Conservation (phyloP, 2,113 vertebrate species). For the Alces alces region DNA sequence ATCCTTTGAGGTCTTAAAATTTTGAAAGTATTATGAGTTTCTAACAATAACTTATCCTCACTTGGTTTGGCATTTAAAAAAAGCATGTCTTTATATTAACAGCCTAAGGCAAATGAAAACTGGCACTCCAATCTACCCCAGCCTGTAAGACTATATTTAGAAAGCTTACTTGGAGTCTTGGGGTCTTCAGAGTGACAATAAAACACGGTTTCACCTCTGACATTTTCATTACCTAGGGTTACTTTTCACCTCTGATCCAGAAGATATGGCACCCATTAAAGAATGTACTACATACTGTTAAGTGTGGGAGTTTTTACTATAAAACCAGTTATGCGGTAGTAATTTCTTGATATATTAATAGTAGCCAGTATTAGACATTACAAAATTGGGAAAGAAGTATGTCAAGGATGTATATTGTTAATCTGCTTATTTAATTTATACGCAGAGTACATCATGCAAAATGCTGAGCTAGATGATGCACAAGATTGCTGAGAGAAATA, state of each 20-base stretch:
- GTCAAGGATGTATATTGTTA: background rate
- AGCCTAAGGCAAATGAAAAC: background rate
- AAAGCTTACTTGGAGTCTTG: background rate
- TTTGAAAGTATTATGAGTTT: background rate
- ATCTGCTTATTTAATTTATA: background rate
- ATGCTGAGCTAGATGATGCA: background rate
- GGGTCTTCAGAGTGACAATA: background rate
- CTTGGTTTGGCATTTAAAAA: background rate
- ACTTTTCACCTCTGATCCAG: background rate
- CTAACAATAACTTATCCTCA: background rate
- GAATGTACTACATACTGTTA: background rate
- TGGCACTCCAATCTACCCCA: background rate
- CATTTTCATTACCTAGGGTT: background rate
- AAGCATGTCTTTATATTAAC: background rate
- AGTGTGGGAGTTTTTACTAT: background rate
- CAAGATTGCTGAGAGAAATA: background rate
- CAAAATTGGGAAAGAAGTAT: background rate
- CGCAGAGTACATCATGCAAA: background rate
- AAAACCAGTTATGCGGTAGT: background rate
- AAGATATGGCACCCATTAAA: background rate
- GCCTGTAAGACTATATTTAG: background rate
- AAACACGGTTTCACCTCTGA: background rate
- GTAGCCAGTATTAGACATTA: background rate
- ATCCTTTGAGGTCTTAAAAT: background rate
- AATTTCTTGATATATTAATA: background rate